phyloP scores from a whole-genome alignment of 2,113 vertebrate species.

The Colius striatus region DNA sequence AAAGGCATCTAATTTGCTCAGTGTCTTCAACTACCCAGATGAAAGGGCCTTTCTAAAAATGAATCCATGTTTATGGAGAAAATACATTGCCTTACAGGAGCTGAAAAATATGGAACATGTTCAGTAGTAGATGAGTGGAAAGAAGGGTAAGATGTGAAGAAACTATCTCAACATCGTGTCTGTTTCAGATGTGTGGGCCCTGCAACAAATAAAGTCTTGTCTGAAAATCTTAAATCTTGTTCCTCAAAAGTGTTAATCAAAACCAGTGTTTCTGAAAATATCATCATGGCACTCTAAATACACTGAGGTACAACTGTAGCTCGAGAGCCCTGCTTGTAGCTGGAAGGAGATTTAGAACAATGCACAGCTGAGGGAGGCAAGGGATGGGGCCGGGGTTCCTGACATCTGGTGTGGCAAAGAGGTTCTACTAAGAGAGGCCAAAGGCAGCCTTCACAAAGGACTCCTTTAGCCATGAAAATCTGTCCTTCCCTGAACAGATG shows the following conservation, averaged over 20 bases:
- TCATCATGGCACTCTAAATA: fast-evolving
- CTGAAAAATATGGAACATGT: not conserved
- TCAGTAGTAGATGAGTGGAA: not conserved
- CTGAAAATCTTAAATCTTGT: not conserved
- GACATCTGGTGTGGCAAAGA: fast-evolving
- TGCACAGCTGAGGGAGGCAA: fast-evolving
- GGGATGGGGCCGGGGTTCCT: not conserved
- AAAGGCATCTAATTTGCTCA: not conserved
- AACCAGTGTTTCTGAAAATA: not conserved
- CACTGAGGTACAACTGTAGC: not conserved
- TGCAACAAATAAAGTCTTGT: not conserved
- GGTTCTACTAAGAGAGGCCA: not conserved
- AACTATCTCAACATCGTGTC: not conserved
- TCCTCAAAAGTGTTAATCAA: not conserved
- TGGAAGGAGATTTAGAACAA: not conserved
- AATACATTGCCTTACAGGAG: not conserved
- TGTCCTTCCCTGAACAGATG: not conserved
- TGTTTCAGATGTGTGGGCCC: not conserved
- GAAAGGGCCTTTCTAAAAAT: not conserved
- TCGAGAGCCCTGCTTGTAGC: not conserved
- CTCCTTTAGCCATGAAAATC: not conserved
- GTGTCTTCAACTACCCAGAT: not conserved
- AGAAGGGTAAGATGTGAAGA: not conserved
- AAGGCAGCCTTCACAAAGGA: not conserved
- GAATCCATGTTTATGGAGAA: not conserved